Base-by-base conservation (phyloP, 2,113 vertebrate genomes). In the Pomatostomus ruficeps region DNA sequence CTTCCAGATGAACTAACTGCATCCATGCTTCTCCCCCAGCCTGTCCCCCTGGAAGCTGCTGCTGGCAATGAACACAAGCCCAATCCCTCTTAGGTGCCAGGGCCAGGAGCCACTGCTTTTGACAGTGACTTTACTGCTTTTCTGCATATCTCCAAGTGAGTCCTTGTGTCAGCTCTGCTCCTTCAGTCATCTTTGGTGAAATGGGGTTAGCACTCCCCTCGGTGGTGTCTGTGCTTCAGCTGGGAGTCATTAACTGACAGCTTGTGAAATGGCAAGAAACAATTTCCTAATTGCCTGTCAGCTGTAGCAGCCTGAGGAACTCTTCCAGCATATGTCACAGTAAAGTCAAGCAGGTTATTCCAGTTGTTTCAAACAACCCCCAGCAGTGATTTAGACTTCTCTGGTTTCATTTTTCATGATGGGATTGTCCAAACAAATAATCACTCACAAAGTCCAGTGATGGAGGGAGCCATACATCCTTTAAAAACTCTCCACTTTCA, bases 261-360 rank as follows among this genome's bases (percentile, higher is more conserved):
- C 94, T 90, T 96, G 72, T 94, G 96, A 94, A 97, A 96, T 85
- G 67, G 88, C 83, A 83, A 93, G 75, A 75, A 97, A 85, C 88
- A 92, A 86, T 94, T 91, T 90, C 92, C 94, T 95, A 97, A 97
- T 95, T 96, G 88, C 88, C 88, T 94, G 92, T 96, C 96, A 90
- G 94, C 80, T 94, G 91, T 62, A 88, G 85, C 90, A 93, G 82
- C 75, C 90, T 42, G 45, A 91, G 88, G 62, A 95, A 66, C 58
- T 73, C 82, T 76, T 94, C 85, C 82, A 94, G 74, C 79, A 88
- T 66, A 68, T 83, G 85, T 93, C 71, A 58, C 72, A 88, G 75
- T 29, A 62, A 92, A 93, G 62, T 38, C 54, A 79, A 94, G 71
- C 82, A 94, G 95, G 92, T 93, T 95, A 93, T 91, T 96, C 49